These are phyloP conservation scores for Dione vanillae DNA, from an alignment of 2,888 invertebrate genomes.

Conservation along the genomic window DNA sequence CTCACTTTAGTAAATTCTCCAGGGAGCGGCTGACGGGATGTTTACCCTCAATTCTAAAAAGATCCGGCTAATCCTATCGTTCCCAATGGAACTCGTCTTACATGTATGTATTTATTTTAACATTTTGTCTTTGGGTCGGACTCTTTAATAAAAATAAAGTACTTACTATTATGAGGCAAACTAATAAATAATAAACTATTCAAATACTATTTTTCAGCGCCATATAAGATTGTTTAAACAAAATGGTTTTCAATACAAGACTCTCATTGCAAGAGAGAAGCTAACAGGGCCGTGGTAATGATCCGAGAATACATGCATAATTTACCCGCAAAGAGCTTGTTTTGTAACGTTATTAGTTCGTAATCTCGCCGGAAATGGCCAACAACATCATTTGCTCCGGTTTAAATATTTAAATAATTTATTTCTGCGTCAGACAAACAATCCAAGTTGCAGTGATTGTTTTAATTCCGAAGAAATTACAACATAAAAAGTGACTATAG, in stretches of 20 bases:
- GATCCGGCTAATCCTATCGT: constrained; percentile 72
- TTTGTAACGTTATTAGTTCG: constrained; percentile 83
- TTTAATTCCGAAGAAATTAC: constrained; percentile 55
- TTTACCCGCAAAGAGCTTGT: constrained; percentile 81
- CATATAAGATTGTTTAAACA: constrained; percentile 7
- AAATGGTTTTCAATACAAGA: constrained; percentile 54
- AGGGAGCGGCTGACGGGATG: constrained; percentile 67
- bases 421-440: constrained; percentile 65
- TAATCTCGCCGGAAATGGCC: constrained; percentile 81
- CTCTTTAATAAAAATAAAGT: constrained; percentile 49
- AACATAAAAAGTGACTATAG: constrained; percentile 16
- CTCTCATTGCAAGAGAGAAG: constrained; percentile 69
- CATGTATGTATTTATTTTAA: constrained; percentile 62
- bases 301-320: constrained; percentile 83
- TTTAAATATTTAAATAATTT: constrained; percentile 82
- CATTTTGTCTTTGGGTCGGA: constrained; percentile 50
- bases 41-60: constrained; percentile 77
- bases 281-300: constrained; percentile 73
- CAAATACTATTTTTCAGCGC: background rate
- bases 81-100: constrained; percentile 59
- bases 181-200: background rate
- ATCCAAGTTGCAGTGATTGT: constrained; percentile 51
- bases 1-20: constrained; percentile 61
- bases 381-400: constrained; percentile 76
- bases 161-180: background rate